Base-by-base conservation (phyloP, 2,888 invertebrate genomes). In the Epistrophe grossulariae region DNA sequence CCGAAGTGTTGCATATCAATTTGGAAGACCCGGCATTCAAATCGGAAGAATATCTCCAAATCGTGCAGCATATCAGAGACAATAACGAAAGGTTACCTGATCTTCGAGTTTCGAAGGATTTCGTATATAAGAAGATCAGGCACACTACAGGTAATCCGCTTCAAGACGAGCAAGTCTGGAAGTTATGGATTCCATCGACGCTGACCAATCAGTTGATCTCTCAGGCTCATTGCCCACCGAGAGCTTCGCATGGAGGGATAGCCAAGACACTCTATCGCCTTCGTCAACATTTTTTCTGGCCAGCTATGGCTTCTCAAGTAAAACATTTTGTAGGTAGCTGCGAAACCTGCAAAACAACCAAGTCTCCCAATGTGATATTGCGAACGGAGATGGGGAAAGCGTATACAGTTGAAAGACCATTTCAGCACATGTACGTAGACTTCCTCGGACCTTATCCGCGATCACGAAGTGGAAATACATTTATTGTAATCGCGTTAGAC, bases 301-400 rank as follows among this genome's bases (percentile, higher is more conserved):
- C 50, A 17, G 17, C 28, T 13, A 35, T 66, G 66, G 31, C 48
- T 4, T 1, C 43, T 1, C 50, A 50, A 35, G 50, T 52, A 0
- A 15, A 43, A 43, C 15, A 15, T 15, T 43, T 43, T n/a, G 7
- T 43, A 43, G 43, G 40, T 40, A 40, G 4, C 4, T 43, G 15
- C 4, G 43, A 43, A 15, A 43, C 43, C 5, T 43, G 43, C 2
- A 43, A 68, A n/a, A 7, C 11, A 68, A 68, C 35, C 5, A 68
- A 68, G 38, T 19, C 68, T 1, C 35, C 68, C 0, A 71, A 71
- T 11, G 5, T 15, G 10, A 71, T 15, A 6, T 28, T 43, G 5
- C 38, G 68, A 24, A 85, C 88, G 24, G 84, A 80, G 0, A 87
- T 89, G 84, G 81, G 83, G 0, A 45, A 60, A 43, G 59, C 31